A percentile compares a stretch with the other conserved stretches of the same genome.
phyloP scores from a whole-genome alignment of 2,797 vertebrate genomes.

The Syngnathus acus region DNA sequence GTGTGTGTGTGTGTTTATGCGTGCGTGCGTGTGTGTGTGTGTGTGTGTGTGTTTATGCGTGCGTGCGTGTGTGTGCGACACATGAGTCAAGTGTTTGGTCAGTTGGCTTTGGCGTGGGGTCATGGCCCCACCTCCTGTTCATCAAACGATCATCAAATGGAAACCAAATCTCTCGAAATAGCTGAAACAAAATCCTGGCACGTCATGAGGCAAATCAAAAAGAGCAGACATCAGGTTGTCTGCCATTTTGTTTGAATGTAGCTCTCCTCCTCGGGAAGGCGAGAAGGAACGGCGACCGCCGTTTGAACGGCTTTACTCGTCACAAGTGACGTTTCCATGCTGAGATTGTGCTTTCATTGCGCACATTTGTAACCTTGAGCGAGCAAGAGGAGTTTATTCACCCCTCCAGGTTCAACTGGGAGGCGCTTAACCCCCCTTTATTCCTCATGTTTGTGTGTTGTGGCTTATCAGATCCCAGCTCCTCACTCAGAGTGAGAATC shows the following conservation, averaged over 20 bases:
- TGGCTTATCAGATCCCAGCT: conserved; percentile 64
- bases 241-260: not conserved
- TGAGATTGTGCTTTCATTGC: not conserved
- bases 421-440: conserved; percentile 31
- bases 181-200: not conserved
- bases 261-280: not conserved
- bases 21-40: conserved; percentile 10
- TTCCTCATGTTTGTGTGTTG: conserved; percentile 55
- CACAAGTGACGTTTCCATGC: not conserved
- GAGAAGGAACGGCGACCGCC: not conserved
- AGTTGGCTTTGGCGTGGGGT: conserved; percentile 38
- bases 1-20: conserved; percentile 7
- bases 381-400: not conserved
- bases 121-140: conserved; percentile 29
- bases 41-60: conserved; percentile 6
- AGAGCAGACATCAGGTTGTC: not conserved
- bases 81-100: conserved; percentile 44
- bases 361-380: not conserved
- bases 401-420: not conserved
- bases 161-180: not conserved
- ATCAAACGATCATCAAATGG: conserved; percentile 23
- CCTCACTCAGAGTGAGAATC: conserved; percentile 52
- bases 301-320: not conserved
- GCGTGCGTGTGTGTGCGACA: conserved; percentile 1
- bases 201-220: not conserved